Base-by-base conservation (phyloP, 2,797 vertebrate species). In the Crossoptilon crossoptilon region DNA sequence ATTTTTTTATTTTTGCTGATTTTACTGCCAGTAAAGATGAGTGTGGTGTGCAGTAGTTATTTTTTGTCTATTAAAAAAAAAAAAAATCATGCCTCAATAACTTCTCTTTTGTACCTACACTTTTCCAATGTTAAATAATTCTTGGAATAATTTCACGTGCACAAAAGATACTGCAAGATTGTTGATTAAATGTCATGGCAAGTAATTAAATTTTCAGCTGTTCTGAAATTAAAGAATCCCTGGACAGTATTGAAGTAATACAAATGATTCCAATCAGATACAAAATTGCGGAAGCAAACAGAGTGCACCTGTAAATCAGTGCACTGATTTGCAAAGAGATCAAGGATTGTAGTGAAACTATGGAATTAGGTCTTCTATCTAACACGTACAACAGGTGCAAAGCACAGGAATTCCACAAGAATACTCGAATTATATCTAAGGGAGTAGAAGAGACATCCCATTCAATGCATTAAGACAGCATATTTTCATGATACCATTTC, bases 121-220 rank as follows among this genome's bases (percentile, higher is more conserved):
- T 69, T 81, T 24, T 39, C 12, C 41, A 41, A 5, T 29, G 14
- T 39, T 31, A 24, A 88, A 41, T 70, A 79, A 80, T 59, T 71
- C 35, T 26, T 80, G 15, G 21, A 74, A 70, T 23, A 78, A 60
- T 69, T 90, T 74, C 63, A 71, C 27, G 51, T 27, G 44, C 39
- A 77, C 39, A 68, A 35, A 17, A 46, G 43, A 13, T 71, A 59
- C 43, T 67, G 41, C 48, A 84, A 84, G 55, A 51, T 22, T 81
- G 29, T 14, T 81, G 77, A 95, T 88, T 84, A 87, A 94, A 58
- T 78, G 80, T 33, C 39, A 62, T 69, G 41, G 16, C 29, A 90
- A 86, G 37, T 43, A 64, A 88, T 69, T 81, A 81, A 67, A 48
- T 33, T 68, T 51, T 58, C 22, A 75, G 56, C 16, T 41, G 14